Evolutionary conservation across 2,888 invertebrate species (phyloP).

Genomic region (Tiphia femorata): DNA sequence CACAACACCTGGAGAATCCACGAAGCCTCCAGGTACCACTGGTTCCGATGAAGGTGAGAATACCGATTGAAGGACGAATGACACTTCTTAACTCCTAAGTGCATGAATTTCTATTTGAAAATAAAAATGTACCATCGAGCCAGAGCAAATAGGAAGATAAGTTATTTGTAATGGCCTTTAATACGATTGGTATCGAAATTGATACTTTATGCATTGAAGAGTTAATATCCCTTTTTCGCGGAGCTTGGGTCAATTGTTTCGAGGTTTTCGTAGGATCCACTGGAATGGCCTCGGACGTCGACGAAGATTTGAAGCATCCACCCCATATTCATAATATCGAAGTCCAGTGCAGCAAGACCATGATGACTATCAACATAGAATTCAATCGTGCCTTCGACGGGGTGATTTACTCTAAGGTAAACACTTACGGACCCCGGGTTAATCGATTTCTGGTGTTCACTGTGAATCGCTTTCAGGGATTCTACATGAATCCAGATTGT

Average conservation of each 20-base stretch:
- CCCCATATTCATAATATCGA: slow-evolving; percentile 83
- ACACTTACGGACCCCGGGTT: too few species aligned
- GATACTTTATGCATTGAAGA: too few species aligned
- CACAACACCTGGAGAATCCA: neutral
- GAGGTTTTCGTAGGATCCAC: too few species aligned
- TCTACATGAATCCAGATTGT: slow-evolving; percentile 77
- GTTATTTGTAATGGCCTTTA: too few species aligned
- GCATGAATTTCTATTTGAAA: too few species aligned
- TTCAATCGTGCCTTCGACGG: slow-evolving; percentile 84
- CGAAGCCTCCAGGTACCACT: neutral
- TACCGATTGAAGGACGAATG: neutral
- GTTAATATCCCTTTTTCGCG: too few species aligned
- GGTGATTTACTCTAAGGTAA: slow-evolving; percentile 82
- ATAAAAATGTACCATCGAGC: too few species aligned
- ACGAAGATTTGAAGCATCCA: slow-evolving; percentile 79
- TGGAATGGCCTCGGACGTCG: slow-evolving; percentile 43
- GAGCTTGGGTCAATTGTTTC: too few species aligned
- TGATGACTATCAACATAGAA: slow-evolving; percentile 86
- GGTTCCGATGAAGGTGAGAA: slow-evolving; percentile 2
- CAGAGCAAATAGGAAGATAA: too few species aligned
- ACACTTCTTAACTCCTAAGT: too few species aligned
- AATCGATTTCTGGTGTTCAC: neutral
- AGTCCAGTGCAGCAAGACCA: slow-evolving; percentile 83
- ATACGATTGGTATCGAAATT: too few species aligned
- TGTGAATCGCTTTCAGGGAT: slow-evolving; percentile 70